These are phyloP conservation scores for Periphyllus acericola DNA, from an alignment of 2,888 invertebrate species.

Conservation along the genomic window DNA sequence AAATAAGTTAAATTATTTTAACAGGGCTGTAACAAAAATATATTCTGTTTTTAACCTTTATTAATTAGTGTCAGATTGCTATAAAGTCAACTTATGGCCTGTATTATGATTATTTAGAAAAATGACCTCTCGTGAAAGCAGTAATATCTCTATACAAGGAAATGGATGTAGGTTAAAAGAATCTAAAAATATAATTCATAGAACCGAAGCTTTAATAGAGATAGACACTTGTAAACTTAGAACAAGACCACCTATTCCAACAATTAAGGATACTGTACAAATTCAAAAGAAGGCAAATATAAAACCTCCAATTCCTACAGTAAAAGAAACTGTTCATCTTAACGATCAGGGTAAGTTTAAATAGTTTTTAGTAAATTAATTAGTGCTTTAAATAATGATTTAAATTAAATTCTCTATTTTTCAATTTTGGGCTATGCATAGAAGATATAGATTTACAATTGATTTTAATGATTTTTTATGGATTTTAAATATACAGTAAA, in stretches of 20 bases:
- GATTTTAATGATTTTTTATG: not conserved
- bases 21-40: too few species aligned
- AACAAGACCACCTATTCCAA: not conserved
- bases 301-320: conserved; percentile 9
- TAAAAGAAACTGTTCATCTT: conserved; percentile 34
- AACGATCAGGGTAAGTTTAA: conserved; percentile 22
- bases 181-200: not conserved
- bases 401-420: not conserved
- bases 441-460: not conserved
- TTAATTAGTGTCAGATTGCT: too few species aligned
- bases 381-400: not conserved
- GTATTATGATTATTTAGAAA: not conserved
- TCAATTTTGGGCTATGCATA: not conserved
- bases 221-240: not conserved
- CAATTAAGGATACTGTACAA: conserved; percentile 37
- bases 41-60: too few species aligned
- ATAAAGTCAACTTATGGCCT: too few species aligned
- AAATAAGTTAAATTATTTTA: too few species aligned
- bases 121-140: not conserved
- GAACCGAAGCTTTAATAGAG: conserved; percentile 2
- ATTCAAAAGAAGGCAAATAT: not conserved
- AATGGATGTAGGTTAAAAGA: not conserved
- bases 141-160: not conserved
- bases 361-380: not conserved
- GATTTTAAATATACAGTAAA: not conserved